Evolutionary conservation across 1,140 invertebrate genomes (phyloP).

Genomic region (Rhagoletis zephyria): DNA sequence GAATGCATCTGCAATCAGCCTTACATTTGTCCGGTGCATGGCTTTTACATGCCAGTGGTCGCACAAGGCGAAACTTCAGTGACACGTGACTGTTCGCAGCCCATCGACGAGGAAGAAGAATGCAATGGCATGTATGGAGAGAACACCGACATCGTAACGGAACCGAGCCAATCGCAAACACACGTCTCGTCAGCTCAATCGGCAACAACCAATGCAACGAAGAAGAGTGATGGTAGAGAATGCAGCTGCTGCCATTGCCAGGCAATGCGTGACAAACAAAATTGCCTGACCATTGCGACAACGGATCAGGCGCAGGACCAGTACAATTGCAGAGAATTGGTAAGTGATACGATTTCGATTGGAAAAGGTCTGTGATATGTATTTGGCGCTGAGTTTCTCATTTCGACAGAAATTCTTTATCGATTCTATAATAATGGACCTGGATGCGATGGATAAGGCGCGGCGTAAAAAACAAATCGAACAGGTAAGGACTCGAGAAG

Average conservation of each 20-base stretch:
- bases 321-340: constrained; percentile 64
- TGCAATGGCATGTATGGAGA: constrained; percentile 6
- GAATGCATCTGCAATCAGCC: constrained; percentile 33
- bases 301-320: constrained; percentile 60
- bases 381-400: background rate
- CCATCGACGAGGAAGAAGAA: constrained; percentile 14
- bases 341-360: background rate
- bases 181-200: background rate
- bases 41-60: background rate
- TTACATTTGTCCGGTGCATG: constrained; percentile 12
- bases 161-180: constrained; percentile 10
- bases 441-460: constrained; percentile 68
- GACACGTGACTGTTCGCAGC: background rate
- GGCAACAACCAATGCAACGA: constrained; percentile 22
- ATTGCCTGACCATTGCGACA: constrained; percentile 62
- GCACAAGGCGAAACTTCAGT: background rate
- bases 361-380: background rate
- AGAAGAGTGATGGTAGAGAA: constrained; percentile 6
- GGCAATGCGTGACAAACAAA: constrained; percentile 62
- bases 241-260: constrained; percentile 64
- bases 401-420: constrained; percentile 67
- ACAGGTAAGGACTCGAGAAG: constrained; percentile 59
- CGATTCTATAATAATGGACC: constrained; percentile 67
- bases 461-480: constrained; percentile 60
- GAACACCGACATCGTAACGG: background rate